Evolutionary conservation across 2,797 vertebrate genomes (phyloP).

Genomic region (Steatocranus sp.): DNA sequence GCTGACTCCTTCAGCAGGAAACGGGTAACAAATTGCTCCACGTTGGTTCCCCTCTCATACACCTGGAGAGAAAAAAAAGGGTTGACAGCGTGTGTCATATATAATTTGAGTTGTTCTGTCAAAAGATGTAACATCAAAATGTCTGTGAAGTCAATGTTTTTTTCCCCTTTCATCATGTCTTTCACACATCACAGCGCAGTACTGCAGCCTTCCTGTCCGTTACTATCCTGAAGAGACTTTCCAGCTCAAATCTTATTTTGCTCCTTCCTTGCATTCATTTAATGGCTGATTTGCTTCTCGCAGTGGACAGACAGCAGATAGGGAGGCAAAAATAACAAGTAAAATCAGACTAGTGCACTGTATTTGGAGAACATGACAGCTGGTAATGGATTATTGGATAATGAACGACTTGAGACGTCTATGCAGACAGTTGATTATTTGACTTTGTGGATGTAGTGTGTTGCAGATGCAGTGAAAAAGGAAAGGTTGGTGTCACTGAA

Average conservation of each 20-base stretch:
- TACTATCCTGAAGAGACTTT: neutral
- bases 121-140: neutral
- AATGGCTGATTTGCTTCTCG: neutral
- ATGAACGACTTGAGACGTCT: neutral
- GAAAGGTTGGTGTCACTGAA: neutral
- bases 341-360: neutral
- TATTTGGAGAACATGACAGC: neutral
- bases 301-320: neutral
- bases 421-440: neutral
- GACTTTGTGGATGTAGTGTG: neutral
- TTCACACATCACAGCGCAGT: neutral
- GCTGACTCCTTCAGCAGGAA: conserved; percentile 96
- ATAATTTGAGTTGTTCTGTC: neutral
- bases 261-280: neutral
- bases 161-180: neutral
- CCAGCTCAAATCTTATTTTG: neutral
- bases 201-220: neutral
- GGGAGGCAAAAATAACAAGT: neutral
- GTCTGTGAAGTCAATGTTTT: neutral
- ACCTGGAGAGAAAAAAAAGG: conserved; percentile 72
- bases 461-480: neutral
- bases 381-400: neutral
- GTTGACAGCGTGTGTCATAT: neutral
- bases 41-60: conserved; percentile 88
- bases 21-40: conserved; percentile 97